Conservation (phyloP, 2,113 vertebrate species). For the Poeciliopsis retropinna region DNA sequence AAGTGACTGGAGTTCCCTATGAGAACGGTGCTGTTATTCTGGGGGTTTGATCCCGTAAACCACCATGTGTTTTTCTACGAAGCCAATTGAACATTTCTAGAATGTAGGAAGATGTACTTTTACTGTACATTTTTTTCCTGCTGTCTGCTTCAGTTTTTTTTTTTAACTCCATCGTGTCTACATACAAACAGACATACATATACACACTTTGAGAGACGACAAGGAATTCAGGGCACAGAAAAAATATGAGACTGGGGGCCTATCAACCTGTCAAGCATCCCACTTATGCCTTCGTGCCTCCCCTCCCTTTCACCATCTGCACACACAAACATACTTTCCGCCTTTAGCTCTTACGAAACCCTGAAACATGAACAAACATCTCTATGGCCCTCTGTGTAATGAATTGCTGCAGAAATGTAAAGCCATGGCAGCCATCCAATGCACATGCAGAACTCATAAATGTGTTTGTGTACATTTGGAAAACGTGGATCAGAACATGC, state of each 20-base stretch:
- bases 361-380: slow-evolving; percentile 9
- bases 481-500: slow-evolving; percentile 28
- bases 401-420: slow-evolving; percentile 18
- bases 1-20: slow-evolving; percentile 7
- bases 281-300: neutral
- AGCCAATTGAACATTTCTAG: slow-evolving; percentile 27
- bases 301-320: too few species aligned
- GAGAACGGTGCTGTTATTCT: slow-evolving; percentile 28
- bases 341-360: neutral
- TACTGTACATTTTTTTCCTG: slow-evolving; percentile 46
- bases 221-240: slow-evolving; percentile 34
- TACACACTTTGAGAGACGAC: slow-evolving; percentile 12
- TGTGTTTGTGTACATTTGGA: slow-evolving; percentile 21
- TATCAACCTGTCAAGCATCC: neutral
- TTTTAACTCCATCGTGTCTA: neutral
- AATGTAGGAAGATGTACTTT: slow-evolving; percentile 2
- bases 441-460: slow-evolving; percentile 24
- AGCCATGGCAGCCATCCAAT: slow-evolving; percentile 1
- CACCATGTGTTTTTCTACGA: slow-evolving; percentile 21
- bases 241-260: slow-evolving; percentile 30
- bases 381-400: neutral
- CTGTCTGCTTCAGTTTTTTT: slow-evolving; percentile 30
- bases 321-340: neutral
- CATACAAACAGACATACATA: slow-evolving; percentile 4
- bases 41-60: slow-evolving; percentile 37